phyloP scores from a whole-genome alignment of 35 echinoderm and acorn worm genomes.

The Lytechinus pictus region DNA sequence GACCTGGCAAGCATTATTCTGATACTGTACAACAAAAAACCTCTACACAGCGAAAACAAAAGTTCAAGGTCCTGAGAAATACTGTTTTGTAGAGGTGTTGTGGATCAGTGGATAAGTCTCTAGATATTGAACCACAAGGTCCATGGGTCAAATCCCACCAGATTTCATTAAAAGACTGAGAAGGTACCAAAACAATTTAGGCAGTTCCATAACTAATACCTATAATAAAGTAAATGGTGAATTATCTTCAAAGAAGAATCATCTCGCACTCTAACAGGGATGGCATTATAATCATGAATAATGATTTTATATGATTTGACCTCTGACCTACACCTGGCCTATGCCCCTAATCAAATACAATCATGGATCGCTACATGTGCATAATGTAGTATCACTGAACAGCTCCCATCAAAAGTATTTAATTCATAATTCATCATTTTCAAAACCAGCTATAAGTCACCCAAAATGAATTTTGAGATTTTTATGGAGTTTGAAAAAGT shows the following conservation, averaged over 20 bases:
- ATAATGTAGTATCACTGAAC: background rate
- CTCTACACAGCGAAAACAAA: no score
- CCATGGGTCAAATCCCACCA: no score
- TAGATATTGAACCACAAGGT: no score
- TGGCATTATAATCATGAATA: background rate
- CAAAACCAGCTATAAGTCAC: background rate
- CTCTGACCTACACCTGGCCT: background rate
- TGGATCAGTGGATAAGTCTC: no score
- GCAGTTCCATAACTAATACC: no score
- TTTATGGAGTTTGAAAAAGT: no score
- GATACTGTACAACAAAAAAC: background rate
- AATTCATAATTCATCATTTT: background rate
- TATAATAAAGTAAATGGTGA: no score
- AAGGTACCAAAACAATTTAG: no score
- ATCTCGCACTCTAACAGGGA: background rate
- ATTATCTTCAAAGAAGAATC: background rate
- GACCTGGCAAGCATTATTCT: background rate
- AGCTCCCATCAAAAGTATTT: background rate
- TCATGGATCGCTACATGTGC: background rate
- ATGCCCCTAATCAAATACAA: background rate
- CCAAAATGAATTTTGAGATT: background rate
- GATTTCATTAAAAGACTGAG: no score
- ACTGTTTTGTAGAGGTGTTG: no score
- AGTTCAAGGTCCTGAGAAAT: no score
- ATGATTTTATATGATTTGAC: background rate